A percentile compares a stretch with the other conserved stretches of the same genome.
phyloP scores from a whole-genome alignment of 1,140 invertebrate genomes.

The Magallana angulata region DNA sequence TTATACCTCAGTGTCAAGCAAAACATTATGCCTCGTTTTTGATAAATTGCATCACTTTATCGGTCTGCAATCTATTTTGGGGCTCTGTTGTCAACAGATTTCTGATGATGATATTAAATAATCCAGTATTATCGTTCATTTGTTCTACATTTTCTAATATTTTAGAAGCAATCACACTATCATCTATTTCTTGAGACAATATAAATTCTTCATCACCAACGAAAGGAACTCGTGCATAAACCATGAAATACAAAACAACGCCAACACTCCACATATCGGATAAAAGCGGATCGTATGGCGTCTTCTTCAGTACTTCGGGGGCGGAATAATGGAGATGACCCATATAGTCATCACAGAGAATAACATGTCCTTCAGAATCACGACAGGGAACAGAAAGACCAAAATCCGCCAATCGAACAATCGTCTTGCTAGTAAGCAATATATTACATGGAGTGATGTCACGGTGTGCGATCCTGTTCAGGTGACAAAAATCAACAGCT shows the following conservation, averaged over 20 bases:
- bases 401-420: constrained; percentile 58
- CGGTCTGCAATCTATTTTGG: background rate
- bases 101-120: background rate
- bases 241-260: constrained; percentile 46
- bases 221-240: constrained; percentile 45
- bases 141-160: background rate
- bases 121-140: background rate
- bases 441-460: constrained; percentile 59
- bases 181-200: constrained; percentile 31
- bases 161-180: background rate
- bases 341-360: constrained; percentile 54
- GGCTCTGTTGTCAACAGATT: background rate
- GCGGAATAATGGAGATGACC: constrained; percentile 52
- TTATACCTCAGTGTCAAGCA: background rate
- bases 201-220: constrained; percentile 47
- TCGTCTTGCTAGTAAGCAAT: constrained; percentile 20
- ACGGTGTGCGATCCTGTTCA: constrained; percentile 49
- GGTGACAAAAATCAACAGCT: constrained; percentile 54
- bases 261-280: constrained; percentile 59
- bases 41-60: background rate
- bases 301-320: constrained; percentile 49
- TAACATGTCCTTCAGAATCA: constrained; percentile 11
- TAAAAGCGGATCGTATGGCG: constrained; percentile 44
- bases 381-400: constrained; percentile 50
- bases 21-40: background rate